Base-by-base conservation (phyloP, 2,113 vertebrate genomes). In the Otus sunia region DNA sequence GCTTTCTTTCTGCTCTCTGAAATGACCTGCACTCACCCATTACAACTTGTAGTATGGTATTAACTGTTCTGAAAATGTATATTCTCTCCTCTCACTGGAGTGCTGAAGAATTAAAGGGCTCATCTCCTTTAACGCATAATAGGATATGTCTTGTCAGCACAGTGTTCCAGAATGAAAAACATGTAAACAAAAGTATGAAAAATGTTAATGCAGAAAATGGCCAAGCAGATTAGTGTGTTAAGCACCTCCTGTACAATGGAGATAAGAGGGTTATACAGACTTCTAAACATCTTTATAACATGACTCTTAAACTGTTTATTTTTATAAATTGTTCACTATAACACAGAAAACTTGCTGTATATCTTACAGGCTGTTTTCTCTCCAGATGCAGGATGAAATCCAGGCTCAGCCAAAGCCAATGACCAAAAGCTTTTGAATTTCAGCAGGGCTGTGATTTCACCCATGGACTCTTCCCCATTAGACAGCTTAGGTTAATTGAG, bases 201-300 rank as follows among this genome's bases (percentile, higher is more conserved):
- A 97, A 96, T 84, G 91, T 93, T 96, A 97, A 97, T 95, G 96
- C 92, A 88, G 91, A 92, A 97, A 97, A 97, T 30, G 92, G 93
- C 92, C 95, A 88, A 96, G 94, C 92, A 96, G 96, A 98, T 96
- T 97, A 97, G 95, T 63, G 84, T 96, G 94, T 86, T 98, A 96
- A 96, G 94, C 94, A 94, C 95, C 92, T 97, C 90, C 97, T 97
- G 96, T 72, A 97, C 93, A 95, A 91, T 74, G 71, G 74, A 97
- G 96, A 97, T 94, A 97, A 97, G 83, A 96, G 90, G 93, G 73
- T 85, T 96, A 76, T 78, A 56, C 63, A 92, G 76, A 94, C 79
- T 91, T 92, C 87, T 92, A 84, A 96, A 97, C 87, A 95, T 97
- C 93, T 95, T 96, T 93, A 96, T 80, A 92, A 81, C 76, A 69